Conservation (phyloP, 2,797 vertebrate genomes). For the Telmatherina bonti region DNA sequence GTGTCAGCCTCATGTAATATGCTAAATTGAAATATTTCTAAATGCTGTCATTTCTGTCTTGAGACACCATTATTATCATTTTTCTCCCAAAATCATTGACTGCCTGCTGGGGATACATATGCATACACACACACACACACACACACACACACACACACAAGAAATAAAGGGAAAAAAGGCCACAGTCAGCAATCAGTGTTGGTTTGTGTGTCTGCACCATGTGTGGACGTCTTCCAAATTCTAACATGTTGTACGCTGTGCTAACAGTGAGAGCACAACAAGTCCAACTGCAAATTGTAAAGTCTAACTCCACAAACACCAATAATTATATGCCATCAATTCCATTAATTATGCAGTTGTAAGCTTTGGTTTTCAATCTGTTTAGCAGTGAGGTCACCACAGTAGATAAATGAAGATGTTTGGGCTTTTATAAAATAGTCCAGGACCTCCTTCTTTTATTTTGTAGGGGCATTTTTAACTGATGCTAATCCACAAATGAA, state of each 20-base stretch:
- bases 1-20: slow-evolving; percentile 53
- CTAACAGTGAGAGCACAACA: not conserved
- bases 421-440: not conserved
- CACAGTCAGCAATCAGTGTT: slow-evolving; percentile 50
- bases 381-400: not conserved
- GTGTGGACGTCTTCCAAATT: slow-evolving; percentile 22
- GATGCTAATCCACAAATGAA: not conserved
- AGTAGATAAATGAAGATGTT: not conserved
- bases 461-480: not conserved
- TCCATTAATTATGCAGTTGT: not conserved
- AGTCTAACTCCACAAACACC: not conserved
- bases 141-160: too few species aligned
- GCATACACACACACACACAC: not conserved
- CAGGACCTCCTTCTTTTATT: not conserved
- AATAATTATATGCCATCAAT: not conserved
- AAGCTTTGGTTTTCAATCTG: not conserved
- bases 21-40: slow-evolving; percentile 57
- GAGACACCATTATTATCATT: slow-evolving; percentile 64
- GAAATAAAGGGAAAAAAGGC: slow-evolving; percentile 1
- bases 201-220: slow-evolving; percentile 32
- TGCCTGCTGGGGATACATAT: slow-evolving; percentile 57
- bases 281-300: not conserved
- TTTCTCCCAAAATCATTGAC: slow-evolving; percentile 63
- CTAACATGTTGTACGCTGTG: slow-evolving; percentile 12
- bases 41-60: slow-evolving; percentile 65